Percentiles rank a stretch among this genome's conserved stretches.
Conservation (phyloP, 2,797 vertebrate species). For the Gymnoscopelus microlampas region DNA sequence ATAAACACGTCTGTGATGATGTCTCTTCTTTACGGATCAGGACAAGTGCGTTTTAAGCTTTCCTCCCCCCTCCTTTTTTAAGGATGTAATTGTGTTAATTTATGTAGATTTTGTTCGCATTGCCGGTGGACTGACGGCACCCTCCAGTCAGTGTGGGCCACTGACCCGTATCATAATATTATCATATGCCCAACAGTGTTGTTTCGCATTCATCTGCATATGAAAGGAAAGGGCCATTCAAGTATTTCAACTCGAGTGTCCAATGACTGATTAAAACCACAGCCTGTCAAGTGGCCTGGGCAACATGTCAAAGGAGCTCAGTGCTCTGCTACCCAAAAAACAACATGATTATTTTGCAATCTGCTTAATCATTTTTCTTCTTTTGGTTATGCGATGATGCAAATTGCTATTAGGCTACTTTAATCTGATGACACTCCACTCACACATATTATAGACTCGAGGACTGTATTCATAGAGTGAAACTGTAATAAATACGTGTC, state of each 20-base stretch:
- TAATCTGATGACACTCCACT: neutral
- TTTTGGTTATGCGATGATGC: neutral
- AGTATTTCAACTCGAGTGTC: slow-evolving; percentile 48
- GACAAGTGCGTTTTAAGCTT: too few relatives aligned
- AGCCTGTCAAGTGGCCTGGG: slow-evolving; percentile 40
- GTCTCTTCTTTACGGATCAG: too few relatives aligned
- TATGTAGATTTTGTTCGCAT: neutral
- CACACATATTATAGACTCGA: slow-evolving; percentile 9
- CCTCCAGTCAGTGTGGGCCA: slow-evolving; percentile 17
- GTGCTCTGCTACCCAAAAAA: too few relatives aligned
- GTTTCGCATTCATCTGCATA: slow-evolving; percentile 57
- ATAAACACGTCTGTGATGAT: too few relatives aligned
- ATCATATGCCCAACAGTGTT: too few relatives aligned
- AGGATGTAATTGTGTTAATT: neutral
- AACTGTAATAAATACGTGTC: neutral
- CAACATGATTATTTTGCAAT: neutral
- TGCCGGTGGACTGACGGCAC: neutral
- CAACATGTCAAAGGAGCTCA: slow-evolving; percentile 36
- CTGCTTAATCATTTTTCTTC: neutral
- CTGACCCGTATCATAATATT: too few relatives aligned
- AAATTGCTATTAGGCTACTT: neutral
- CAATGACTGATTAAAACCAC: slow-evolving; percentile 43
- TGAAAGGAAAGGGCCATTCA: slow-evolving; percentile 40
- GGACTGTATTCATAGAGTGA: neutral
- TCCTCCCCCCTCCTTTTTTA: too few relatives aligned